Base-by-base conservation (phyloP, 2,113 vertebrate species). In the Ammodytes dubius region DNA sequence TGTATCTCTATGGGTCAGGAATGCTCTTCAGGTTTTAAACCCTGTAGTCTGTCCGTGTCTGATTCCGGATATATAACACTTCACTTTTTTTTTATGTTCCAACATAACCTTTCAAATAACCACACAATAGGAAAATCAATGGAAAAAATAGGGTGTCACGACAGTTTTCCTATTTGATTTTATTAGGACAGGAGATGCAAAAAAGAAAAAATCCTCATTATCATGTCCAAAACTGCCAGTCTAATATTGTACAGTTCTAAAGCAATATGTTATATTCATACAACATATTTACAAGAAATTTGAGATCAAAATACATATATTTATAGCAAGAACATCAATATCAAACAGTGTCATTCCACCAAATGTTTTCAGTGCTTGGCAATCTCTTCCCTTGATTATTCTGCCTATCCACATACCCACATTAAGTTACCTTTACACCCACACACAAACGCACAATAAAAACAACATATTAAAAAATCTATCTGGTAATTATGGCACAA, bases 341-440 rank as follows among this genome's bases (percentile, higher is more conserved):
- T 79, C 35, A 53, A 46, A 56, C 11, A 35, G 39, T 27, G 35
- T 19, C 7, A 40, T 27, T 40, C 6, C 11, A 53, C 40, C 45
- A 58, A 76, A 83, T 37, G 8, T 50, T 57, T 74, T 76, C 75
- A 87, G 83, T 79, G 77, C 81, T 81, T 77, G 13, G 6, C 13
- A 85, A 83, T 37, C 53, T 59, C 10, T 15, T 35, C 6, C 27
- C 5, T 45, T 50, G 3, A 52, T 66, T 61, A 77, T 3, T 59
- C 40, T 57, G n/a, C 15, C 5, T 45, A 58, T n/a, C n/a, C 40
- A 37, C 39, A 76, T 4, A 50, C 43, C 69, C 43, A 40, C 64
- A 69, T 47, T 19, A 70, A 45, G 10, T 39, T 17, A 79, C 12
- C 3, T 14, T 54, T 39, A 66, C 6, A 75, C 50, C 9, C 6